Percentiles rank a stretch among this genome's conserved stretches.
Evolutionary conservation across 64 coral and sea anemone species (phyloP).

Genomic region (Catalaphyllia jardinei): DNA sequence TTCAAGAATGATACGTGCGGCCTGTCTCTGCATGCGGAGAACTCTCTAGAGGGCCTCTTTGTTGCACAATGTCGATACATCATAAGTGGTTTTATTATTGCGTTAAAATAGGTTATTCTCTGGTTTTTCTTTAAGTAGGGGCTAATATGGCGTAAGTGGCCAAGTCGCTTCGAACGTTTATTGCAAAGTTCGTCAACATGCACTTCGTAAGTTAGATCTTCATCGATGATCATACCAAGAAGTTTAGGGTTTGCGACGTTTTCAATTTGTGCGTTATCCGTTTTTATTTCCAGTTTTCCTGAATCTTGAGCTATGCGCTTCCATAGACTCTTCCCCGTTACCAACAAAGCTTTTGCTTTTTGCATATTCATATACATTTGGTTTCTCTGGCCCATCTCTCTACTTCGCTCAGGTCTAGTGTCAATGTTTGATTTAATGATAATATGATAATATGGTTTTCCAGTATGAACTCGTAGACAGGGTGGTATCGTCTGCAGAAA

Average conservation of each 20-base stretch:
- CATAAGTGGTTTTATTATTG: conserved; percentile 4
- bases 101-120: neutral
- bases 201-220: neutral
- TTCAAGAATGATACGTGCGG: conserved; percentile 1
- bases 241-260: neutral
- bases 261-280: neutral
- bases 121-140: conserved; percentile 1
- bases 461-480: neutral
- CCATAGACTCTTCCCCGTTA: neutral
- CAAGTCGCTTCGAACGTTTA: neutral
- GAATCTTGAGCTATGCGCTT: neutral
- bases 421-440: neutral
- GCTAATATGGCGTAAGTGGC: conserved; percentile 42
- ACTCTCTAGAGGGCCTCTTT: neutral
- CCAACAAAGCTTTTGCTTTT: neutral
- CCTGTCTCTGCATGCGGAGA: neutral
- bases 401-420: neutral
- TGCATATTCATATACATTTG: neutral
- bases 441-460: too few relatives aligned
- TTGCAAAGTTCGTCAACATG: conserved; percentile 18
- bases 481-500: conserved; percentile 25
- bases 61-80: conserved; percentile 10
- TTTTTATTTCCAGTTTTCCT: neutral
- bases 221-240: too few relatives aligned
- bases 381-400: neutral